Evolutionary conservation across 2,113 vertebrate genomes (phyloP).

Genomic region (Deroptyus accipitrinus): DNA sequence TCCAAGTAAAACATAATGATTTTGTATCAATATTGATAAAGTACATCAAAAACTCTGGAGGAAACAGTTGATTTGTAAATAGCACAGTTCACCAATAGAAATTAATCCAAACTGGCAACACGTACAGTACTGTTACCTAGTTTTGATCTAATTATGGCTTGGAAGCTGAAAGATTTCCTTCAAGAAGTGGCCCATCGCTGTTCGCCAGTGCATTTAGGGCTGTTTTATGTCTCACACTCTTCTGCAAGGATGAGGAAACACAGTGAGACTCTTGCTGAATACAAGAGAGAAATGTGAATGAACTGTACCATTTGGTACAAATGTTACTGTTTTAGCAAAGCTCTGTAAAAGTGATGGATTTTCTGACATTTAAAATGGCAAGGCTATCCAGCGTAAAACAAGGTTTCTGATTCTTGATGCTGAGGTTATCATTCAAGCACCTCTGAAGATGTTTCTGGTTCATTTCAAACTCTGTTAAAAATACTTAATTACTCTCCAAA

Average conservation of each 20-base stretch:
- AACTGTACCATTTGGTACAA: constrained; percentile 20
- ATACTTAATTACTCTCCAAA: background rate
- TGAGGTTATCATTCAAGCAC: background rate
- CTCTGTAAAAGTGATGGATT: background rate
- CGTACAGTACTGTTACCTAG: constrained; percentile 82
- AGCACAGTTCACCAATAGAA: constrained; percentile 70
- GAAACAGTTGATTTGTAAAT: constrained; percentile 64
- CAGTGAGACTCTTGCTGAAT: constrained; percentile 64
- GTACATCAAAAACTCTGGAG: constrained; percentile 79
- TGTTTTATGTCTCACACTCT: constrained; percentile 75
- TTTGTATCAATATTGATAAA: constrained; percentile 30
- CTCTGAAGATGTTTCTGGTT: background rate
- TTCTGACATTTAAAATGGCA: background rate
- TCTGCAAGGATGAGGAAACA: constrained; percentile 87
- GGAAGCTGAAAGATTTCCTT: constrained; percentile 81
- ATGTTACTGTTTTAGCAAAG: background rate
- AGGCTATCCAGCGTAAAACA: background rate
- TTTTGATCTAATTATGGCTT: constrained; percentile 80
- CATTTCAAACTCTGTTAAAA: background rate
- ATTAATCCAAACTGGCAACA: constrained; percentile 61
- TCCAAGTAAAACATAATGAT: background rate
- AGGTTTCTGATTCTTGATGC: background rate
- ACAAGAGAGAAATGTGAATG: constrained; percentile 33
- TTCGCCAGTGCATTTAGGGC: constrained; percentile 73
- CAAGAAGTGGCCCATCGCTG: constrained; percentile 87